Evolutionary conservation across 2,797 vertebrate species (phyloP).

Genomic region (Hydrocynus forskahlii): DNA sequence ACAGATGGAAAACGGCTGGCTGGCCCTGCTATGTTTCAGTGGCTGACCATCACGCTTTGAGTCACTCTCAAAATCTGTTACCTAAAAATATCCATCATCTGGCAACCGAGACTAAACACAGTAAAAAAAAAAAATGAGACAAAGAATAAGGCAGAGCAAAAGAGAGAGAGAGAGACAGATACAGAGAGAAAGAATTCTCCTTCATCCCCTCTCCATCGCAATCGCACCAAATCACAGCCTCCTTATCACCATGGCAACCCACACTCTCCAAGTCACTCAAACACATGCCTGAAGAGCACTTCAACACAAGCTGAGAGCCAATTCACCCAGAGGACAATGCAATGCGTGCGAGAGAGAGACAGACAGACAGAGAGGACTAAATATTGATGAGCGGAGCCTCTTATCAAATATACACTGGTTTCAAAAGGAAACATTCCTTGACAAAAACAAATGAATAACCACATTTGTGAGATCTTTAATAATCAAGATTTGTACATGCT

Average conservation of each 20-base stretch:
- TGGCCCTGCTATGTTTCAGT: conserved; percentile 2
- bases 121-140: conserved; percentile 12
- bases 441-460: background rate
- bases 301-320: conserved; percentile 38
- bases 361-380: background rate
- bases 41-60: conserved; percentile 16
- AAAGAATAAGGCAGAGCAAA: conserved; percentile 5
- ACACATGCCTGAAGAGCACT: conserved; percentile 41
- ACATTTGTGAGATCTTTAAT: background rate
- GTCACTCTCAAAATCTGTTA: conserved; percentile 25
- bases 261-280: conserved; percentile 40
- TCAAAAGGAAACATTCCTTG: background rate
- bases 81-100: background rate
- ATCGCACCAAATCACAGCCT: conserved; percentile 38
- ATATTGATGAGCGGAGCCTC: background rate
- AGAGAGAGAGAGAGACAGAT: background rate
- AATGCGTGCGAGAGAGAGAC: background rate
- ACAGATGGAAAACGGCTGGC: conserved; percentile 31
- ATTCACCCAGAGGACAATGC: conserved; percentile 25
- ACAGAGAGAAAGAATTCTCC: conserved; percentile 24
- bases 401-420: background rate
- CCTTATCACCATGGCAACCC: conserved; percentile 55
- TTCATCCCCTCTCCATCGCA: conserved; percentile 29
- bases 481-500: background rate
- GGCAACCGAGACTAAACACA: background rate